Conservation (phyloP, 2,888 invertebrate species). For the Pimpla rufipes region DNA sequence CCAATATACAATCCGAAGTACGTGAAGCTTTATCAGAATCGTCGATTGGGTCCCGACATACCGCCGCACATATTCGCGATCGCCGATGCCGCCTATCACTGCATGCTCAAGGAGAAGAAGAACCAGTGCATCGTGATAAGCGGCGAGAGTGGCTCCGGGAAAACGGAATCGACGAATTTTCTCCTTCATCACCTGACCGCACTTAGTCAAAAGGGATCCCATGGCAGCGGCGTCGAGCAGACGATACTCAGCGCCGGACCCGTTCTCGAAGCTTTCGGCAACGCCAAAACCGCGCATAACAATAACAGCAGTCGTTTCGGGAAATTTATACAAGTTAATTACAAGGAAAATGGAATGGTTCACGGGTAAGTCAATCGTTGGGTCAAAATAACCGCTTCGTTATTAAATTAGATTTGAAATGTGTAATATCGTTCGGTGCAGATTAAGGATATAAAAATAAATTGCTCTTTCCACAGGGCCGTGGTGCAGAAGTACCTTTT, state of each 20-base stretch:
- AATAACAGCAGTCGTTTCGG: constrained; percentile 99
- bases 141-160: constrained; percentile 98
- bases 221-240: constrained; percentile 98
- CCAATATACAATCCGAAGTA: constrained; percentile 99
- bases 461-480: constrained; percentile 87
- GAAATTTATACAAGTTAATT: constrained; percentile 99
- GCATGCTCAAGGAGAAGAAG: constrained; percentile 95
- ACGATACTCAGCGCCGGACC: constrained; percentile 98
- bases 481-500: constrained; percentile 98
- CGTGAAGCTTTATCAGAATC: constrained; percentile 97
- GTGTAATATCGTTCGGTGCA: background rate
- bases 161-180: constrained; percentile 98
- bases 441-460: background rate
- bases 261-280: constrained; percentile 99
- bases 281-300: constrained; percentile 98
- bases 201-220: constrained; percentile 96
- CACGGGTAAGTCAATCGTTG: constrained; percentile 90
- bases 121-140: constrained; percentile 98
- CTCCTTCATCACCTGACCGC: constrained; percentile 97
- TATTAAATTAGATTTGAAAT: too few relatives aligned
- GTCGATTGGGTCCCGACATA: constrained; percentile 95
- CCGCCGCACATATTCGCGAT: constrained; percentile 99
- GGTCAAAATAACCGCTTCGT: too few relatives aligned
- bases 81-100: constrained; percentile 97
- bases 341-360: constrained; percentile 99